A percentile compares a stretch with the other conserved stretches of the same genome.
These are phyloP conservation scores for Apotomis capreana DNA, from an alignment of 2,888 invertebrate genomes.

Conservation along the genomic window DNA sequence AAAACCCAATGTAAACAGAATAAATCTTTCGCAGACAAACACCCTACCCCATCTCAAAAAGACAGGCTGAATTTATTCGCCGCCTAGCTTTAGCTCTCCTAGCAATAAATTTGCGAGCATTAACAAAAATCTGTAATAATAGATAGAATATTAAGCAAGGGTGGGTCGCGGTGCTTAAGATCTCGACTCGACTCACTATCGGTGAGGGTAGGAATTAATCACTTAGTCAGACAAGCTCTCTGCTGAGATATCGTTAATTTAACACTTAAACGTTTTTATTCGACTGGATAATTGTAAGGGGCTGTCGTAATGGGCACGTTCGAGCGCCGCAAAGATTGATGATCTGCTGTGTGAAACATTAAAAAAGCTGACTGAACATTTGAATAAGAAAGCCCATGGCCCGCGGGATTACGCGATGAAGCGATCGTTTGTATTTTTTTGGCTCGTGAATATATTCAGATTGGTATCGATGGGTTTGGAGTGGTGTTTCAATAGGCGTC, in stretches of 20 bases:
- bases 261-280: constrained; percentile 82
- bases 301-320: constrained; percentile 75
- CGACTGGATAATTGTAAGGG: constrained; percentile 80
- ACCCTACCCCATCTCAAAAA: constrained; percentile 27
- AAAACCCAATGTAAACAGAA: constrained; percentile 20
- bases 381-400: constrained; percentile 75
- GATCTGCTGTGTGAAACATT: constrained; percentile 75
- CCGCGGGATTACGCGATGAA: constrained; percentile 69
- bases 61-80: constrained; percentile 37
- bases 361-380: constrained; percentile 76
- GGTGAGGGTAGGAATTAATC: constrained; percentile 70
- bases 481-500: constrained; percentile 41
- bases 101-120: constrained; percentile 39
- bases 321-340: constrained; percentile 77
- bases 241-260: constrained; percentile 80
- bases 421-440: constrained; percentile 66
- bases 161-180: constrained; percentile 45
- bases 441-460: constrained; percentile 47
- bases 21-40: constrained; percentile 30
- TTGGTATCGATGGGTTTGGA: constrained; percentile 37
- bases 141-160: constrained; percentile 41
- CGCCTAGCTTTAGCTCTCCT: constrained; percentile 34
- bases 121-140: constrained; percentile 42
- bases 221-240: constrained; percentile 74
- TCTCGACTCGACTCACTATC: constrained; percentile 61